A percentile compares a stretch with the other conserved stretches of the same genome.
Evolutionary conservation across 53 echinoderm and acorn worm species (phyloP).

Genomic region (Mesocentrotus franciscanus): DNA sequence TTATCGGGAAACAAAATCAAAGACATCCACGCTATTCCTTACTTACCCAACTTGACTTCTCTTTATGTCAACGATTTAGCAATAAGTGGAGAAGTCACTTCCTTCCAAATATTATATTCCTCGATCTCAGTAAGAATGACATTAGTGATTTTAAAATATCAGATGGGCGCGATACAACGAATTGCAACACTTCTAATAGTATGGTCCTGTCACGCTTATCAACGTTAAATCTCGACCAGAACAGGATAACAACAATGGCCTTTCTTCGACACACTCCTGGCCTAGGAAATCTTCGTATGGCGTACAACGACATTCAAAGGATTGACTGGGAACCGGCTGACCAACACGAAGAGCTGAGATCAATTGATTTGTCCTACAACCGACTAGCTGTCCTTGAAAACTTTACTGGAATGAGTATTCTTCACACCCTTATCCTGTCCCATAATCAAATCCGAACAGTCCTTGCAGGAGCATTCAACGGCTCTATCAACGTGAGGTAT

Average conservation of each 20-base stretch:
- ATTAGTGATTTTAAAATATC: background rate
- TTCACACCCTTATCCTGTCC: background rate
- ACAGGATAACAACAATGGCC: background rate
- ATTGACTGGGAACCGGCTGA: slow-evolving; percentile 16
- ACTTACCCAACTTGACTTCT: background rate
- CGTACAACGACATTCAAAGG: background rate
- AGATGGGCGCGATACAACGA: background rate
- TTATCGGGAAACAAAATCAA: background rate
- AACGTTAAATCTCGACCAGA: background rate
- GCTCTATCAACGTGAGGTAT: background rate
- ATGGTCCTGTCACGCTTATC: background rate
- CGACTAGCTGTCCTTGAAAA: background rate
- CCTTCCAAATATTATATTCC: background rate
- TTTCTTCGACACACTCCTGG: background rate
- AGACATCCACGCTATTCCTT: background rate
- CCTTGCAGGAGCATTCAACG: background rate
- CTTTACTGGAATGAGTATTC: background rate
- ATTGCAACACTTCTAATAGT: background rate
- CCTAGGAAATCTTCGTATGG: background rate
- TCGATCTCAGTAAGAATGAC: background rate
- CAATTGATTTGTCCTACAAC: slow-evolving; percentile 14
- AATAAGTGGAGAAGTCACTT: background rate
- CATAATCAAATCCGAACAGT: background rate
- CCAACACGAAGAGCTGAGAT: background rate
- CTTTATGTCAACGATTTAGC: background rate